phyloP scores from a whole-genome alignment of 2,888 invertebrate genomes.

The Erynnis tages region DNA sequence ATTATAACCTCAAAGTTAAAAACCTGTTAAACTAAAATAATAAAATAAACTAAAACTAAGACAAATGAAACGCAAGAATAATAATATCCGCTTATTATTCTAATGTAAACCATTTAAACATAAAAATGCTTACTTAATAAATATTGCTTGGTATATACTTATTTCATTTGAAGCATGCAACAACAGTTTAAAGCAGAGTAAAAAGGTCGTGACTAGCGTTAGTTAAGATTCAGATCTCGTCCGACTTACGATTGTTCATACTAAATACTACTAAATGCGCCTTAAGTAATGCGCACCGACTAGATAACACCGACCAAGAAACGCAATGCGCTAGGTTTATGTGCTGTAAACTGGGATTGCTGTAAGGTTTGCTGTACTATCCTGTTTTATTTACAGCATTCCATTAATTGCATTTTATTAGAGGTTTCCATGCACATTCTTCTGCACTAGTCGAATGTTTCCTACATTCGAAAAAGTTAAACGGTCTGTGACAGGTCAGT shows the following conservation, averaged over 20 bases:
- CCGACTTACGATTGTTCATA: constrained; percentile 66
- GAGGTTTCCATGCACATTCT: too few relatives aligned
- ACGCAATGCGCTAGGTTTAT: constrained; percentile 8
- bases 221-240: constrained; percentile 74
- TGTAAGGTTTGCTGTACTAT: not conserved
- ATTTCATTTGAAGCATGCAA: not conserved
- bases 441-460: too few relatives aligned
- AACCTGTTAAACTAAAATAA: too few relatives aligned
- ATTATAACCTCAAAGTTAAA: too few relatives aligned
- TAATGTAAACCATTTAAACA: too few relatives aligned
- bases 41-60: too few relatives aligned
- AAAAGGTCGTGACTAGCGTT: constrained; percentile 64
- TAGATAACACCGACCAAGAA: constrained; percentile 16
- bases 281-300: constrained; percentile 5
- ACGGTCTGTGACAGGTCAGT: too few relatives aligned
- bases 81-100: too few relatives aligned
- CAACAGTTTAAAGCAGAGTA: constrained; percentile 13
- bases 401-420: not conserved
- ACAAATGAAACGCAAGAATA: too few relatives aligned
- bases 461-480: too few relatives aligned
- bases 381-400: not conserved
- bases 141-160: too few relatives aligned
- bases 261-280: constrained; percentile 43
- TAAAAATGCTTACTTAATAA: too few relatives aligned
- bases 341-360: constrained; percentile 4